phyloP scores from a whole-genome alignment of 2,888 invertebrate genomes.

The Stenoptilia bipunctidactyla region DNA sequence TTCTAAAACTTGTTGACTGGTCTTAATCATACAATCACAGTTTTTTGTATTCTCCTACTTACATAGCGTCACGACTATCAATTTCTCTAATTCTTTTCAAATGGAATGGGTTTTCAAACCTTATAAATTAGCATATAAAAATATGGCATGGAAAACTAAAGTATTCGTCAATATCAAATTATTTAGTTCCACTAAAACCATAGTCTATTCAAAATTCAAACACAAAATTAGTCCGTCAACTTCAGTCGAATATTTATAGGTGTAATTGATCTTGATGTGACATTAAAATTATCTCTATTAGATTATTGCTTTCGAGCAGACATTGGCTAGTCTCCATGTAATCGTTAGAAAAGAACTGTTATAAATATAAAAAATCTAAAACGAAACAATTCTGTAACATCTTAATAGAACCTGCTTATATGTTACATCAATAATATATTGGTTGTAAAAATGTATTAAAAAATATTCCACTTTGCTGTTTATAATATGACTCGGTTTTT shows the following conservation, averaged over 20 bases:
- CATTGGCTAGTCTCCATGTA: constrained; percentile 17
- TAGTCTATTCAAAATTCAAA: background rate
- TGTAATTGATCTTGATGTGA: background rate
- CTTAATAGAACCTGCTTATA: constrained; percentile 59
- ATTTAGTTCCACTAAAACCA: constrained; percentile 1
- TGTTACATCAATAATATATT: constrained; percentile 21
- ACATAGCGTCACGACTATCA: constrained; percentile 60
- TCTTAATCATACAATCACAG: constrained; percentile 71
- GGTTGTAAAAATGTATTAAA: constrained; percentile 28
- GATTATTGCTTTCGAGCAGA: constrained; percentile 28
- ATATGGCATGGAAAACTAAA: constrained; percentile 45
- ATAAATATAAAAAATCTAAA: constrained; percentile 57
- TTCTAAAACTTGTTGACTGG: constrained; percentile 69
- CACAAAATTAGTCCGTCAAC: background rate
- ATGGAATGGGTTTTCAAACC: constrained; percentile 53
- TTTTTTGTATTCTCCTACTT: constrained; percentile 65
- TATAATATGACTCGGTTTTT: constrained; percentile 47
- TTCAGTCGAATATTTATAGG: background rate
- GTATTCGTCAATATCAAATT: constrained; percentile 5
- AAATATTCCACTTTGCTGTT: constrained; percentile 62
- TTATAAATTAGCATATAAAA: constrained; percentile 44
- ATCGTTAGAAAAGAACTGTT: constrained; percentile 10
- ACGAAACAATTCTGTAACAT: constrained; percentile 51
- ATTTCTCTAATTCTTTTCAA: constrained; percentile 41
- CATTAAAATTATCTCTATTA: constrained; percentile 14